Base-by-base conservation (phyloP, 2,113 vertebrate species). In the Probosciger aterrimus region DNA sequence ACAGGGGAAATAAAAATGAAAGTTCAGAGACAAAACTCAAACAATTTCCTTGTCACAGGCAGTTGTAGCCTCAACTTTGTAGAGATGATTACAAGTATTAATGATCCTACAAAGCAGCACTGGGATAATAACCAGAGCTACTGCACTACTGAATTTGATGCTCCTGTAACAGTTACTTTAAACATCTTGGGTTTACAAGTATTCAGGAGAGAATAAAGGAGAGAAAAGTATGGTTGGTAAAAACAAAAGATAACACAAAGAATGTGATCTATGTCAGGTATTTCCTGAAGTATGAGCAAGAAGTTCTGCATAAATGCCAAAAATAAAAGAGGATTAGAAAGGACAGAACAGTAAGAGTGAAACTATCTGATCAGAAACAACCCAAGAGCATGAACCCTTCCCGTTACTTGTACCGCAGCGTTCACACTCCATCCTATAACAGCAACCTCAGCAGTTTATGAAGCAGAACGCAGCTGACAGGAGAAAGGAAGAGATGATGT, bases 321-420 rank as follows among this genome's bases (percentile, higher is more conserved):
- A 84, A 92, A 79, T 55, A 77, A 73, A 93, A 89, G 44, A 69
- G n/a, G 49, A 83, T 90, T 65, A 90, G 75, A 86, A 90, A 94
- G 75, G 79, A 83, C 68, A 76, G 68, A 80, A 43, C 18, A 59
- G 17, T 55, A 83, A 93, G 41, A 91, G 35, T 6, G 60, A 81
- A 94, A 65, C 33, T 75, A 39, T 43, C 60, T 28, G 16, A 86
- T 13, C 73, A 93, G 88, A 64, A 0, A 0, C 7, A 52, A 82
- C 43, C 14, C 11, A 53, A 82, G 71, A 87, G 71, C 76, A 55
- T 2, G 35, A 93, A 67, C 44, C 37, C 73, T 86, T 86, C 23
- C 82, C 88, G 73, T 19, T 27, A 47, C 70, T 80, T 52, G 67
- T 60, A 2, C 6, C 9, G 8, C 50, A 64, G 69, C 4, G 18